Base-by-base conservation (phyloP, 2,888 invertebrate species). In the Idaea aversata region DNA sequence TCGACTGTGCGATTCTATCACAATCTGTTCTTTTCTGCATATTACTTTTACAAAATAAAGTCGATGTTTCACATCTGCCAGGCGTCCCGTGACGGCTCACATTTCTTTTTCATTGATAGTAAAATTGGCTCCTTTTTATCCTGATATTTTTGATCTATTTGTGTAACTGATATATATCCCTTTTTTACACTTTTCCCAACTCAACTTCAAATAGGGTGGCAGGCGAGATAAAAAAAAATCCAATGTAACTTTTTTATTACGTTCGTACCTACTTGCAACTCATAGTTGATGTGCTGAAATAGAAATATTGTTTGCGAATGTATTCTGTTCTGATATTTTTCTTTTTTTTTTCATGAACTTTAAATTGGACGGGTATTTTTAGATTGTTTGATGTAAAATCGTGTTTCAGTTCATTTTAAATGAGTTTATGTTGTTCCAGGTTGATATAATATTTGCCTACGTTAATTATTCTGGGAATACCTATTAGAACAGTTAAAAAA, bases 221-320 rank as follows among this genome's bases (percentile, higher is more conserved):
- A 66, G 66, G 66, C 68, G 67, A 63, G 63, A 66, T 59, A 63
- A 59, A 65, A 72, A 69, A 71, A 70, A 66, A 68, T 59, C 68
- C 47, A 70, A 65, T 72, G 66, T 65, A 67, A 72, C 72, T 72
- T 72, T 71, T 72, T 67, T 72, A 72, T 69, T 70, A 66, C 61
- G 34, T 57, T 65, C 61, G 58, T 63, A 34, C 36, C 63, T 57
- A 47, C 47, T 47, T 47, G 47, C 47, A 47, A 25, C 7, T 47
- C 47, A 13, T 47, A 47, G 47, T 47, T 47, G 47, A 47, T 47
- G 13, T 47, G 7, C 13, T 47, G 47, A 47, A 47, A 47, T 47
- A 47, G 47, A 47, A 47, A 47, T 47, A 47, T 47, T 47, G 47
- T 47, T 47, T 47, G 47, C 13, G 13, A 10, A 5, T 47, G 6